phyloP scores from a whole-genome alignment of 2,888 invertebrate species.

The Trypoxylon attenuatum region DNA sequence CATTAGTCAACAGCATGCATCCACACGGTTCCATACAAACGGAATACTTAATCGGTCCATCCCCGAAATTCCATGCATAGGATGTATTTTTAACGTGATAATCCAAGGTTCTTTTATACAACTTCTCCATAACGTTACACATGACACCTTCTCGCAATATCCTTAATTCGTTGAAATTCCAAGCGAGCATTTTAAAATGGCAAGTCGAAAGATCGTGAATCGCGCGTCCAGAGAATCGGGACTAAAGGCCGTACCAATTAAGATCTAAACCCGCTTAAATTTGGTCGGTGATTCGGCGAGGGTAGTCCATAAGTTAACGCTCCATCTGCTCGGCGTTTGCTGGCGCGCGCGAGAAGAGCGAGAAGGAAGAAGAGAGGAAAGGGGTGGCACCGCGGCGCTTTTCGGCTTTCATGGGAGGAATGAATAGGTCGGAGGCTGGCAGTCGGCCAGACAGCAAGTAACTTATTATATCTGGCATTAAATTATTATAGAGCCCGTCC shows the following conservation, averaged over 20 bases:
- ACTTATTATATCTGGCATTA: conserved; percentile 75
- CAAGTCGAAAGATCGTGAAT: too few relatives aligned
- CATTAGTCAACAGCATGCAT: too few relatives aligned
- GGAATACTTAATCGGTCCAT: too few relatives aligned
- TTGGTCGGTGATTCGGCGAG: conserved; percentile 38
- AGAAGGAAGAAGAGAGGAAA: not conserved
- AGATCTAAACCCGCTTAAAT: conserved; percentile 62
- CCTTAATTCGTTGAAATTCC: too few relatives aligned
- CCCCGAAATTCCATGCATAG: too few relatives aligned
- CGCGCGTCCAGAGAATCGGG: too few relatives aligned
- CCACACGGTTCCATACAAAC: too few relatives aligned
- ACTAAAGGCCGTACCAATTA: conserved; percentile 69
- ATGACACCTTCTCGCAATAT: too few relatives aligned
- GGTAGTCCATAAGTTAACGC: conserved; percentile 67
- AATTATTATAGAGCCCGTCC: conserved; percentile 72
- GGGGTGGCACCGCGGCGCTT: conserved; percentile 53
- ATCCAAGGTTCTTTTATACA: too few relatives aligned
- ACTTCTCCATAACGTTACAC: too few relatives aligned
- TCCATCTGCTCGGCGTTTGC: conserved; percentile 60
- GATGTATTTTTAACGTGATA: too few relatives aligned
- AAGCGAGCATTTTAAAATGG: too few relatives aligned
- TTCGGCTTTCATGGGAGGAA: conserved; percentile 71
- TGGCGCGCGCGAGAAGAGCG: not conserved
- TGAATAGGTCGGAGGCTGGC: conserved; percentile 72
- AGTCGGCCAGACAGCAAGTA: conserved; percentile 72